Evolutionary conservation across 2,888 invertebrate species (phyloP).

Genomic region (Cinara cedri): DNA sequence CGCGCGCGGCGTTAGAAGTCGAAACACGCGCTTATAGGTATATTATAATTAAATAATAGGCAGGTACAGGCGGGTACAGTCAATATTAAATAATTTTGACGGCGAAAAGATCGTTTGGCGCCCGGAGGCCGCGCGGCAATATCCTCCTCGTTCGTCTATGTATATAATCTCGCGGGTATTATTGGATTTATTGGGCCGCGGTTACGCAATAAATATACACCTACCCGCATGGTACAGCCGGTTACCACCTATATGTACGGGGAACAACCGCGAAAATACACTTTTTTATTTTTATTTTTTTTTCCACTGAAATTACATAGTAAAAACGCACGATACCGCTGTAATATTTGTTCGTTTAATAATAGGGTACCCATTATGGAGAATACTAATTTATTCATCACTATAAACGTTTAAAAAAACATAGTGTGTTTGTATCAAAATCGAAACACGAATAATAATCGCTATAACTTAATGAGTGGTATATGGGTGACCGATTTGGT

Average conservation of each 20-base stretch:
- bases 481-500: too few species aligned
- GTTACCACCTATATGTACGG: too few species aligned
- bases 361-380: too few species aligned
- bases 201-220: constrained; percentile 54
- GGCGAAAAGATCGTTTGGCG: constrained; percentile 23
- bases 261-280: background rate
- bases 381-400: too few species aligned
- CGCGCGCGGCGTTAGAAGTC: constrained; percentile 14
- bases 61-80: background rate
- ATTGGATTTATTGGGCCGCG: constrained; percentile 45
- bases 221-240: too few species aligned
- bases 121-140: constrained; percentile 11
- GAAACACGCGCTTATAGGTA: background rate
- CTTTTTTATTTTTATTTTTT: constrained; percentile 9
- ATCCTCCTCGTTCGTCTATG: too few species aligned
- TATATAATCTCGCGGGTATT: constrained; percentile 28
- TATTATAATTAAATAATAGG: too few species aligned
- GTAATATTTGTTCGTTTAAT: too few species aligned
- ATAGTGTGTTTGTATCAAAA: too few species aligned
- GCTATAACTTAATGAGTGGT: too few species aligned
- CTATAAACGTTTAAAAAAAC: too few species aligned
- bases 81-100: constrained; percentile 30
- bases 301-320: background rate
- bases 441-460: too few species aligned
- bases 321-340: background rate